Evolutionary conservation across 2,113 vertebrate species (phyloP).

Genomic region (Apaloderma vittatum): DNA sequence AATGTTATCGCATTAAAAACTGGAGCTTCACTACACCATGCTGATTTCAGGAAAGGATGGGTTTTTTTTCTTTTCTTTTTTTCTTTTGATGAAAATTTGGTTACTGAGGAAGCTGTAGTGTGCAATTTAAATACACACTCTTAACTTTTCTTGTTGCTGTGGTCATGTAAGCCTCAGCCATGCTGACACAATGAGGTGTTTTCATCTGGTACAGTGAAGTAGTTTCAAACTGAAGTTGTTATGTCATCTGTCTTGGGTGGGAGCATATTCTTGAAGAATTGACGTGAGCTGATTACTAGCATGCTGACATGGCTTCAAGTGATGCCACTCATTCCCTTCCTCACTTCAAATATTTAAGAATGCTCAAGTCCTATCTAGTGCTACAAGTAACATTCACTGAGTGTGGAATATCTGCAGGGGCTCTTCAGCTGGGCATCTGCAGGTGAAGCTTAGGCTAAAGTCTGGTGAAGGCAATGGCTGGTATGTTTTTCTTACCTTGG

Average conservation of each 20-base stretch:
- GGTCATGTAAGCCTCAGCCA: neutral
- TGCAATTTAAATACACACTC: neutral
- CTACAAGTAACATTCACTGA: neutral
- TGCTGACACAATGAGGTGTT: neutral
- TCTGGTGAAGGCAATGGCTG: neutral
- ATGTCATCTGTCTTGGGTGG: fast-evolving
- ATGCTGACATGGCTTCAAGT: neutral
- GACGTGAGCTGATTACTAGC: neutral
- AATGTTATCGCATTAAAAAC: neutral
- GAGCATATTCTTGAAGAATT: neutral
- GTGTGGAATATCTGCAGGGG: neutral
- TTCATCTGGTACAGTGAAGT: neutral
- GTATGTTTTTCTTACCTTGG: neutral
- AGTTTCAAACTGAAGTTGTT: neutral
- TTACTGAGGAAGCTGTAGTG: neutral
- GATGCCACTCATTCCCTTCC: neutral
- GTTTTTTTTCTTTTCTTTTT: neutral
- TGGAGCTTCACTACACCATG: neutral
- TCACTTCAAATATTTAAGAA: neutral
- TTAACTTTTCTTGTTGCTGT: neutral
- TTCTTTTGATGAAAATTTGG: neutral
- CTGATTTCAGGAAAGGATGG: neutral
- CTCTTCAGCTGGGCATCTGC: neutral
- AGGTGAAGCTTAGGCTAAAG: neutral
- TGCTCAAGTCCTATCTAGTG: neutral